A percentile compares a stretch with the other conserved stretches of the same genome.
phyloP scores from a whole-genome alignment of 2,888 invertebrate genomes.

The Syrphus vitripennis region DNA sequence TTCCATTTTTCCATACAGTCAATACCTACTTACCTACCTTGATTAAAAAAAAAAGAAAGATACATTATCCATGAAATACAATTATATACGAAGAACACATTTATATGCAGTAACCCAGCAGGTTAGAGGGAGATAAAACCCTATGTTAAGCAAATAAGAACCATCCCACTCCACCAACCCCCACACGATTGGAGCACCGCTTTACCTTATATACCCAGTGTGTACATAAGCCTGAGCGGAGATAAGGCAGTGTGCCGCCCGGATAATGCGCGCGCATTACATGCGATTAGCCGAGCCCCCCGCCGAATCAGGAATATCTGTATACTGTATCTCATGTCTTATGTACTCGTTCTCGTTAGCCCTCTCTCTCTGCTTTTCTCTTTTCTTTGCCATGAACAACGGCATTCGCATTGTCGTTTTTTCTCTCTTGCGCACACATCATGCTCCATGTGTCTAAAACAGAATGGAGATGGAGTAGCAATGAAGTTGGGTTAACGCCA shows the following conservation, averaged over 20 bases:
- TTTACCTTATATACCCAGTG: constrained; percentile 47
- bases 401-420: not conserved
- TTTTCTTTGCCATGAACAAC: not conserved
- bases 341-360: constrained; percentile 38
- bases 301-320: constrained; percentile 59
- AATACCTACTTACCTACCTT: not conserved
- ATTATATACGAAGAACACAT: constrained; percentile 4
- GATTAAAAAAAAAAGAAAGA: constrained; percentile 31
- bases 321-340: constrained; percentile 43
- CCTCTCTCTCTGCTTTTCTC: constrained; percentile 26
- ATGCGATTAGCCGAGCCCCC: constrained; percentile 79
- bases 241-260: constrained; percentile 77
- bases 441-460: not conserved
- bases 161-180: constrained; percentile 62
- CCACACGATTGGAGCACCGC: constrained; percentile 68
- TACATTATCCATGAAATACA: constrained; percentile 60
- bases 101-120: not conserved
- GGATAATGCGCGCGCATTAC: constrained; percentile 82
- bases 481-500: not conserved
- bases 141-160: constrained; percentile 45
- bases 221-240: constrained; percentile 47
- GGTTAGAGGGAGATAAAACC: constrained; percentile 59
- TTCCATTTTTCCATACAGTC: not conserved
- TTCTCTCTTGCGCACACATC: constrained; percentile 40
- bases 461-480: constrained; percentile 24